Evolutionary conservation across 2,113 vertebrate genomes (phyloP).

Genomic region (Sciurus niger): DNA sequence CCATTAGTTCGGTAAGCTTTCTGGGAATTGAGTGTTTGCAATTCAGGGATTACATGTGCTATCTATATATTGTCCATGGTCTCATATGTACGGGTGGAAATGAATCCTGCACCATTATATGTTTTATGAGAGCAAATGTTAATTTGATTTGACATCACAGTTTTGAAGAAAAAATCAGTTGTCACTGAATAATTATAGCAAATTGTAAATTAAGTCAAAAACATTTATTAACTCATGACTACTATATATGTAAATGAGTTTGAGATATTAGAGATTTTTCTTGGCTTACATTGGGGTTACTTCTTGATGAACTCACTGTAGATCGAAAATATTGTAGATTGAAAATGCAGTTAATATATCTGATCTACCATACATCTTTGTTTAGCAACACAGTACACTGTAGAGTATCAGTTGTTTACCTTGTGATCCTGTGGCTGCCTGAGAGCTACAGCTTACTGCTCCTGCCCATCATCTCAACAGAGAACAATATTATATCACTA

Average conservation of each 20-base stretch:
- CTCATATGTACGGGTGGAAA: neutral
- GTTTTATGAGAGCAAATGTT: neutral
- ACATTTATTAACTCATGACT: neutral
- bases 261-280: neutral
- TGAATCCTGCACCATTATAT: neutral
- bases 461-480: no score
- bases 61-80: neutral
- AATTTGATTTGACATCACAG: neutral
- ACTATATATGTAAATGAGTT: neutral
- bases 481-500: neutral
- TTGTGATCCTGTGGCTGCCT: accelerated
- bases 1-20: constrained; percentile 91
- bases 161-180: neutral
- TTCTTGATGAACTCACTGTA: neutral
- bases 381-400: neutral
- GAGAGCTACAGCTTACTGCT: neutral
- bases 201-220: constrained; percentile 53
- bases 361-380: neutral
- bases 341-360: no score
- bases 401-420: neutral
- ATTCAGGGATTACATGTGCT: neutral
- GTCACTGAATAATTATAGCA: constrained; percentile 31
- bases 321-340: no score
- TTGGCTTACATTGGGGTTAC: no score
- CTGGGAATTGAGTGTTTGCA: neutral